Percentiles rank a stretch among this genome's conserved stretches.
Evolutionary conservation across 1,140 invertebrate species (phyloP).

Genomic region (Drosophila kanapiae): DNA sequence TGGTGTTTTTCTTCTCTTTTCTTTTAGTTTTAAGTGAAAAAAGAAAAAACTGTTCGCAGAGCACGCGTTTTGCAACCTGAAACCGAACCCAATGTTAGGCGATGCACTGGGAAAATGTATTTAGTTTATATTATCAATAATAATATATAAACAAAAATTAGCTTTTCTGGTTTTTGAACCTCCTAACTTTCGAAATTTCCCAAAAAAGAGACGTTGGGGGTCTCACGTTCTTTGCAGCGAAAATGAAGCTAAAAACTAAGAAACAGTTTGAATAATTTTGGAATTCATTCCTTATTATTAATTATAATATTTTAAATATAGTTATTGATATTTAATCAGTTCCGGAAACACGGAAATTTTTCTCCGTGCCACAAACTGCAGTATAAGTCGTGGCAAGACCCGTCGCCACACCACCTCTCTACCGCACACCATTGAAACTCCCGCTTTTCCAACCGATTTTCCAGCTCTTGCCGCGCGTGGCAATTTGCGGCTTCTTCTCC

Average conservation of each 20-base stretch:
- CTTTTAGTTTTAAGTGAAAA: slow-evolving; percentile 25
- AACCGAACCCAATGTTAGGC: slow-evolving; percentile 45
- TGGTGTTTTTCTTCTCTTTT: slow-evolving; percentile 18
- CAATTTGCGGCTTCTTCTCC: slow-evolving; percentile 64
- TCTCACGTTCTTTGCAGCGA: no score
- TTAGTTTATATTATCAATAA: neutral
- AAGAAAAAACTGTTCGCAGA: slow-evolving; percentile 32
- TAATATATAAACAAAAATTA: no score
- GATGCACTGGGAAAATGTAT: neutral
- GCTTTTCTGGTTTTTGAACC: no score
- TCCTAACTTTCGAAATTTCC: no score
- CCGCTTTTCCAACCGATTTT: slow-evolving; percentile 27
- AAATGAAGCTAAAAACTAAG: no score
- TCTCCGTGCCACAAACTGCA: slow-evolving; percentile 17
- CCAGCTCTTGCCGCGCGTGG: slow-evolving; percentile 42
- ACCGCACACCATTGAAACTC: neutral
- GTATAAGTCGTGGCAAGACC: slow-evolving; percentile 22
- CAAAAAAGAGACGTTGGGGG: no score
- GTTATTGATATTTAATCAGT: neutral
- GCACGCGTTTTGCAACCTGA: slow-evolving; percentile 60
- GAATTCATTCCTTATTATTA: no score
- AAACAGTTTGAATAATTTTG: no score
- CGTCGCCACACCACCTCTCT: neutral
- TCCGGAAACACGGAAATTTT: neutral
- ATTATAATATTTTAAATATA: no score